A percentile compares a stretch with the other conserved stretches of the same genome.
Conservation (phyloP, 2,113 vertebrate genomes). For the Labeo rohita region DNA sequence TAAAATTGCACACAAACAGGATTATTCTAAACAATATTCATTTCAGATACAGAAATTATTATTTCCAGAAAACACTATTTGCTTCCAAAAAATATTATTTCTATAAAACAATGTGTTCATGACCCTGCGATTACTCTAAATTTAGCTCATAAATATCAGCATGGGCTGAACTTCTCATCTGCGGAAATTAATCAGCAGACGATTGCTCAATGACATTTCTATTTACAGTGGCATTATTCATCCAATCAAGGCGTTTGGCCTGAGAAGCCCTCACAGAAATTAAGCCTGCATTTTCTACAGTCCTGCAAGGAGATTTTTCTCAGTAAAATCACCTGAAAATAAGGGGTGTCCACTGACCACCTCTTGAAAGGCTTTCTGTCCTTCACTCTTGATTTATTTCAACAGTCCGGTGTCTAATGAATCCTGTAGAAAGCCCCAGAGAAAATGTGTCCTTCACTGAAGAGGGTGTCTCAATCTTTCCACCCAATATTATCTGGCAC, state of each 20-base stretch:
- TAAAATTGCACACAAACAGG: background rate
- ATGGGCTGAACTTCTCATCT: background rate
- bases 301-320: background rate
- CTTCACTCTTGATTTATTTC: slow-evolving; percentile 2
- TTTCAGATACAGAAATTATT: background rate
- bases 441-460: slow-evolving; percentile 5
- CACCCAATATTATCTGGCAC: background rate
- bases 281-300: background rate
- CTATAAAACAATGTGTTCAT: background rate
- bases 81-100: background rate
- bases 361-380: slow-evolving; percentile 10
- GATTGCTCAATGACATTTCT: slow-evolving; percentile 20
- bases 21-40: background rate
- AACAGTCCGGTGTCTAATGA: background rate
- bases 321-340: background rate
- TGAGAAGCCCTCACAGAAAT: background rate
- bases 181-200: slow-evolving; percentile 6
- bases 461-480: slow-evolving; percentile 8
- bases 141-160: slow-evolving; percentile 14
- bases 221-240: slow-evolving; percentile 15
- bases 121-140: slow-evolving; percentile 7
- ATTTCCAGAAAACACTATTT: background rate
- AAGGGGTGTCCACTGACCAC: background rate
- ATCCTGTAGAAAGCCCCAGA: background rate
- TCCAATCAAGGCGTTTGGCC: background rate